phyloP scores from a whole-genome alignment of 2,888 invertebrate genomes.

The Zhuqinia jingwanae region DNA sequence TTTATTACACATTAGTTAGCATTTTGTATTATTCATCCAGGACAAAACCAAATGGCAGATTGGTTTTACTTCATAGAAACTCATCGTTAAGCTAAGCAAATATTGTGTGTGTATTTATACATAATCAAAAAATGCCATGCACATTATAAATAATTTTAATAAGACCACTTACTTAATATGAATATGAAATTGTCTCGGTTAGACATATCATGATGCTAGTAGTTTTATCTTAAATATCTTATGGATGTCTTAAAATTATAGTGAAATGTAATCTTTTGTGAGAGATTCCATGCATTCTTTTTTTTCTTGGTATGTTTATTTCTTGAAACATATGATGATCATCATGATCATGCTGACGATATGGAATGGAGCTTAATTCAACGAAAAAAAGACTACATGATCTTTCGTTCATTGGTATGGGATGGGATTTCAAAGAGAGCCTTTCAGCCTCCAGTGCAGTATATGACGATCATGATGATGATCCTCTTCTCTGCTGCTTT shows the following conservation, averaged over 20 bases:
- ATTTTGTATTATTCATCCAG: constrained; percentile 21
- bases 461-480: neutral
- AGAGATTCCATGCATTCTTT: constrained; percentile 16
- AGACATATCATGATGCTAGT: too few species aligned
- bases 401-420: too few species aligned
- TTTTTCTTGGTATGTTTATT: constrained; percentile 9
- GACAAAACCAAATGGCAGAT: constrained; percentile 38
- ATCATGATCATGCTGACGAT: neutral
- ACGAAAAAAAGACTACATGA: constrained; percentile 29
- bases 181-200: too few species aligned
- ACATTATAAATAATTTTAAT: constrained; percentile 19
- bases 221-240: too few species aligned
- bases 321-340: too few species aligned
- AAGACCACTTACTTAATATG: too few species aligned
- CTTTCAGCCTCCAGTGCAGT: neutral
- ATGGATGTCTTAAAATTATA: too few species aligned
- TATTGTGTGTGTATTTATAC: neutral
- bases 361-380: constrained; percentile 21
- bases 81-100: constrained; percentile 40
- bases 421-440: constrained; percentile 15
- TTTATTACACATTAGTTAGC: too few species aligned
- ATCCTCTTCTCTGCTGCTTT: too few species aligned
- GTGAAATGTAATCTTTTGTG: constrained; percentile 40
- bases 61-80: constrained; percentile 58
- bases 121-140: constrained; percentile 4